Conservation (phyloP, 2,888 invertebrate species). For the Melitaea athalia region DNA sequence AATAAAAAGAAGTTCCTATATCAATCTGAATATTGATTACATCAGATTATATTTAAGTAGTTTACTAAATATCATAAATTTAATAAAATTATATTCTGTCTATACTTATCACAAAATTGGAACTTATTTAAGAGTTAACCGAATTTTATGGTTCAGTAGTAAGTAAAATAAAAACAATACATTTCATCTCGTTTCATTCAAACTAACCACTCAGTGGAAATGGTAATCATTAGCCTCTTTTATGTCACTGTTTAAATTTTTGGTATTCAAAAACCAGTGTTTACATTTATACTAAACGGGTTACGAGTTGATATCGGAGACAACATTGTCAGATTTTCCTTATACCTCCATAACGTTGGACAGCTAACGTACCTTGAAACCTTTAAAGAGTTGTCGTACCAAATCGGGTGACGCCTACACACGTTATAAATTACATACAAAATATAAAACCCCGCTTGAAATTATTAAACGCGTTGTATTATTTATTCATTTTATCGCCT, state of each 20-base stretch:
- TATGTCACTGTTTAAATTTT: conserved; percentile 20
- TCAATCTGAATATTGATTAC: too few relatives aligned
- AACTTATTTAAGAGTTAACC: not conserved
- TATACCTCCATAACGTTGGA: conserved; percentile 38
- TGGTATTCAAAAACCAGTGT: conserved; percentile 13
- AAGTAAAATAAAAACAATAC: not conserved
- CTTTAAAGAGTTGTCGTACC: conserved; percentile 33
- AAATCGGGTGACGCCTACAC: conserved; percentile 33
- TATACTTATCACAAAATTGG: not conserved
- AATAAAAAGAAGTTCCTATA: too few relatives aligned
- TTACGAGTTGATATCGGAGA: conserved; percentile 22
- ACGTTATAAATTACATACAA: conserved; percentile 17
- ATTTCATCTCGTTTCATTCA: conserved; percentile 5
- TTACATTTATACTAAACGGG: conserved; percentile 20
- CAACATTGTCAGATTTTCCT: conserved; percentile 29
- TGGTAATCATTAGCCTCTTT: conserved; percentile 25
- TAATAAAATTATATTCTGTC: not conserved
- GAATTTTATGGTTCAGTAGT: not conserved
- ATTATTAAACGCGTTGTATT: conserved; percentile 4
- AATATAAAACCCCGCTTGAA: conserved; percentile 5
- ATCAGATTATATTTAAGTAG: too few relatives aligned
- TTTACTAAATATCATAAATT: too few relatives aligned
- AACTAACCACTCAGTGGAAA: conserved; percentile 16
- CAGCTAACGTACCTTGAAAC: conserved; percentile 35
- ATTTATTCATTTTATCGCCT: conserved; percentile 2